These are phyloP conservation scores for Volucella inanis DNA, from an alignment of 2,888 invertebrate species.

Conservation along the genomic window DNA sequence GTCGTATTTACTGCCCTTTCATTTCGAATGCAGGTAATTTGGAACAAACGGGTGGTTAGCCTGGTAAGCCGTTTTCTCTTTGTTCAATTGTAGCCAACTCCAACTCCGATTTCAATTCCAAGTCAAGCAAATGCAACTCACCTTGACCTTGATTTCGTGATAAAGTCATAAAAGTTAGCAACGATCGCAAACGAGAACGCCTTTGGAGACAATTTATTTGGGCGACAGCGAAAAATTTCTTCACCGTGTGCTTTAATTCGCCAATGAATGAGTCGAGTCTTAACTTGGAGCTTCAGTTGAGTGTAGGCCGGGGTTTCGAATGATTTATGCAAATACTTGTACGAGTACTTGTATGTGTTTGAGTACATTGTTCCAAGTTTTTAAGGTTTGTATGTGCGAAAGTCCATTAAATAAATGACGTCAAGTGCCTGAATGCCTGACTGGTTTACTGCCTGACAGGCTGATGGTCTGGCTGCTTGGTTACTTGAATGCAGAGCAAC, in stretches of 20 bases:
- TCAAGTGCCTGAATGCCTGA: constrained; percentile 7
- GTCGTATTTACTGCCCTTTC: constrained; percentile 31
- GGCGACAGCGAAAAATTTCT: constrained; percentile 25
- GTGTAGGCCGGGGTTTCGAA: constrained; percentile 59
- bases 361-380: constrained; percentile 44
- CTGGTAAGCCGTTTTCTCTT: constrained; percentile 6
- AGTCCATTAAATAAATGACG: constrained; percentile 63
- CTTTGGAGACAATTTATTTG: constrained; percentile 52
- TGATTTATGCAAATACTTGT: constrained; percentile 64
- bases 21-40: constrained; percentile 10
- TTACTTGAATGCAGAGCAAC: not conserved
- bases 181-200: constrained; percentile 26
- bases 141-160: constrained; percentile 72
- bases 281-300: not conserved
- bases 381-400: constrained; percentile 51
- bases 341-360: too few species aligned
- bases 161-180: constrained; percentile 44
- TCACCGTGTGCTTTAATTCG: constrained; percentile 36
- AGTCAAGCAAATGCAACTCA: constrained; percentile 27
- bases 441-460: too few species aligned
- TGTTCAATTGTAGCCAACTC: not conserved
- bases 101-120: constrained; percentile 5
- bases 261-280: constrained; percentile 44
- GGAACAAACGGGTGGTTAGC: constrained; percentile 6
- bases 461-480: too few species aligned